phyloP scores from a whole-genome alignment of 2,113 vertebrate genomes.

The Condylura cristata region DNA sequence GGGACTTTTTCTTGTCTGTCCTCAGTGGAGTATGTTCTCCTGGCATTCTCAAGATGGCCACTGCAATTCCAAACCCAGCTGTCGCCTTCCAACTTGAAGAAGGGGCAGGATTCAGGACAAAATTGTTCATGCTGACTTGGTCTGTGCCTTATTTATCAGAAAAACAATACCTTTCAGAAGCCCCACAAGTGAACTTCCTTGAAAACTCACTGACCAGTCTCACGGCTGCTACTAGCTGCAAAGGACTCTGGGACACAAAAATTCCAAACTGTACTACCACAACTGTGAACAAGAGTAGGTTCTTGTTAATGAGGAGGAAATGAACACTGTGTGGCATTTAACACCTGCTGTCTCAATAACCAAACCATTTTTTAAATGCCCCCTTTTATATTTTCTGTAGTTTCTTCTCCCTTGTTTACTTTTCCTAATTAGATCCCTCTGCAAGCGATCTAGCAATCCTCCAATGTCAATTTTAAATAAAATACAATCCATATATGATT shows the following conservation, averaged over 20 bases:
- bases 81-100: background rate
- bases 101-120: background rate
- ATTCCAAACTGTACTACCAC: background rate
- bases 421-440: background rate
- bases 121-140: background rate
- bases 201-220: background rate
- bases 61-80: background rate
- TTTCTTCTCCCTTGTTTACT: background rate
- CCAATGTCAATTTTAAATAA: background rate
- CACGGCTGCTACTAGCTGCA: background rate
- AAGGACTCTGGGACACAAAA: background rate
- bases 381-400: background rate
- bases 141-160: background rate
- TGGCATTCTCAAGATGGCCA: background rate
- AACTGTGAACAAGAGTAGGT: background rate
- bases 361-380: background rate
- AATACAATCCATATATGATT: background rate
- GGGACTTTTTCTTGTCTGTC: background rate
- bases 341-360: background rate
- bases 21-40: background rate
- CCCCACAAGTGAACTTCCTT: background rate
- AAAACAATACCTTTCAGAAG: background rate
- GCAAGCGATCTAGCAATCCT: background rate
- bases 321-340: background rate
- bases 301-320: background rate